Percentiles rank a stretch among this genome's conserved stretches.
Evolutionary conservation across 92 coral and sea anemone genomes (phyloP).

Genomic region (Parazoanthus swiftii): DNA sequence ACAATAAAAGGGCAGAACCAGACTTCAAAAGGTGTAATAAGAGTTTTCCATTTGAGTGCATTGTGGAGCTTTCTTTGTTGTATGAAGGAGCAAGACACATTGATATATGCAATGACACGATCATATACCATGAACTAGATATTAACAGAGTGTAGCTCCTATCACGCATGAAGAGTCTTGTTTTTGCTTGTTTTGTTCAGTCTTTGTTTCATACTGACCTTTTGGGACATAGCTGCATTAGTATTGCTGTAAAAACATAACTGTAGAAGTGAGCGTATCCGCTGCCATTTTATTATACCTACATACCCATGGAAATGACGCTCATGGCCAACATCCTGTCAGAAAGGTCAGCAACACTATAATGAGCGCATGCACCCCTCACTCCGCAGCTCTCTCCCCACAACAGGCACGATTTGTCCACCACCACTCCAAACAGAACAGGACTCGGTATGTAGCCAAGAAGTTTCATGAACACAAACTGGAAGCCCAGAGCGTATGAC

Average conservation of each 20-base stretch:
- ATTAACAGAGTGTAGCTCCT: too few species aligned
- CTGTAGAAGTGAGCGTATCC: not conserved
- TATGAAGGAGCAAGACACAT: too few species aligned
- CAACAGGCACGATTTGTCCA: slow-evolving; percentile 57
- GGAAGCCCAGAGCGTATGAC: slow-evolving; percentile 61
- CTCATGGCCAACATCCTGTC: slow-evolving; percentile 22
- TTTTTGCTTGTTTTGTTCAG: too few species aligned
- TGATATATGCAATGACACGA: too few species aligned
- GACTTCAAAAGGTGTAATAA: too few species aligned
- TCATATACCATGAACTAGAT: too few species aligned
- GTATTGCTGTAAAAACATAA: not conserved
- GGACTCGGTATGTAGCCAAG: slow-evolving; percentile 64
- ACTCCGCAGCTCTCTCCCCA: slow-evolving; percentile 55
- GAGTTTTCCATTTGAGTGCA: too few species aligned
- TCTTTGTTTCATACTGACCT: too few species aligned
- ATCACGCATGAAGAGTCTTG: too few species aligned
- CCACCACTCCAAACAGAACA: slow-evolving; percentile 55
- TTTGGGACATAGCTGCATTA: not conserved
- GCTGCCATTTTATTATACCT: not conserved
- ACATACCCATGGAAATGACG: slow-evolving; percentile 1
- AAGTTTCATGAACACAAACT: slow-evolving; percentile 50
- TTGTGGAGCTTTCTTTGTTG: too few species aligned
- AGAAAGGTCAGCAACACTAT: slow-evolving; percentile 18
- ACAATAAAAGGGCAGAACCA: too few species aligned
- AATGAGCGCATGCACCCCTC: slow-evolving; percentile 55